Percentiles rank a stretch among this genome's conserved stretches.
phyloP scores from a whole-genome alignment of 2,113 vertebrate species.

The Eretmochelys imbricata region DNA sequence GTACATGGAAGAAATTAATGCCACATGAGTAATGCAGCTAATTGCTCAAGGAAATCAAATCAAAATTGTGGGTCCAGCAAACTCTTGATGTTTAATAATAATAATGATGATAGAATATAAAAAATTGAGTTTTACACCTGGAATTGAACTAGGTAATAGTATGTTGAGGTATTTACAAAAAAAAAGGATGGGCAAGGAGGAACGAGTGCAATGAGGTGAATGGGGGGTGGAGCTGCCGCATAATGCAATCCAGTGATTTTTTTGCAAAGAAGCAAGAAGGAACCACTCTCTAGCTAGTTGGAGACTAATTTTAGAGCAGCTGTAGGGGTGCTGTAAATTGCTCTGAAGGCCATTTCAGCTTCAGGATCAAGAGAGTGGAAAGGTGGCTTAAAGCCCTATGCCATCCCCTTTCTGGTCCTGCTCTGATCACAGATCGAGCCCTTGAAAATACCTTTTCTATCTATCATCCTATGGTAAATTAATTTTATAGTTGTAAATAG shows the following conservation, averaged over 20 bases:
- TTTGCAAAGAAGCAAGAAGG: not conserved
- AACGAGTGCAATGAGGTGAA: not conserved
- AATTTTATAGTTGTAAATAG: not conserved
- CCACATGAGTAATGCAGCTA: not conserved
- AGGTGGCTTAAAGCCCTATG: not conserved
- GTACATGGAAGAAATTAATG: not conserved
- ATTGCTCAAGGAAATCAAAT: constrained; percentile 10
- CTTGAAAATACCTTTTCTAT: not conserved
- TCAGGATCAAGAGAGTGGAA: not conserved
- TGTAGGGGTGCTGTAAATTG: not conserved
- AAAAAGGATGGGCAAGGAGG: not conserved
- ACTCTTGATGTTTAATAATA: not conserved
- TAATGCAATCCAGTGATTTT: not conserved
- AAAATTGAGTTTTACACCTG: constrained; percentile 6
- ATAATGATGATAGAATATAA: not conserved
- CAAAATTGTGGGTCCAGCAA: not conserved
- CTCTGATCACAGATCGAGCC: not conserved
- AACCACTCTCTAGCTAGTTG: not conserved
- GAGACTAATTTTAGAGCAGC: not conserved
- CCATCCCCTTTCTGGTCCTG: not conserved
- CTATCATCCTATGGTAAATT: not conserved
- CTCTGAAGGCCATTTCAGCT: not conserved
- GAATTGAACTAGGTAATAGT: not conserved
- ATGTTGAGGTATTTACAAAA: not conserved
- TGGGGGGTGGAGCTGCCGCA: not conserved